A percentile compares a stretch with the other conserved stretches of the same genome.
Evolutionary conservation across 2,797 vertebrate species (phyloP).

Genomic region (Poecilia gillii): DNA sequence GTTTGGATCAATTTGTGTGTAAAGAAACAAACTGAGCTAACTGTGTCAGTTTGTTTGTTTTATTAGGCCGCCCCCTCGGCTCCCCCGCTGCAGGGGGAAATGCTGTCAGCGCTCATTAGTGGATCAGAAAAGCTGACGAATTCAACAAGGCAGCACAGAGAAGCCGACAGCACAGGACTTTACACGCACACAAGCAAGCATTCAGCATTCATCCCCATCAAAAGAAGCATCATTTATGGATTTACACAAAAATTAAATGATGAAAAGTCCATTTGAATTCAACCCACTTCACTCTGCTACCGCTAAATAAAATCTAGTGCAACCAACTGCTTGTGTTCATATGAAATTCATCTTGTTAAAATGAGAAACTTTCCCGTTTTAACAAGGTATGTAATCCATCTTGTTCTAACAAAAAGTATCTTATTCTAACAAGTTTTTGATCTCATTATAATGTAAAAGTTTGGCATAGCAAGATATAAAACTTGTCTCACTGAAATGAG

Average conservation of each 20-base stretch:
- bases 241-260: not conserved
- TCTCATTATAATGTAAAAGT: no score
- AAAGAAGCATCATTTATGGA: not conserved
- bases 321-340: not conserved
- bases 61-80: slow-evolving; percentile 43
- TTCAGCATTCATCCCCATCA: not conserved
- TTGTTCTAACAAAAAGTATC: not conserved
- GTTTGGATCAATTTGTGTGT: slow-evolving; percentile 28
- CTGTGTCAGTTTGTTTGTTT: slow-evolving; percentile 11
- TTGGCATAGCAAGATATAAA: no score
- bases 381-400: not conserved
- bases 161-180: not conserved
- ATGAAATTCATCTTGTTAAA: not conserved
- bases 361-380: not conserved
- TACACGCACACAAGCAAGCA: slow-evolving; percentile 8
- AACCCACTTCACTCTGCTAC: not conserved
- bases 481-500: no score
- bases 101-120: slow-evolving; percentile 83
- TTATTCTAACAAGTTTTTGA: no score
- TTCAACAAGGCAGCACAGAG: slow-evolving; percentile 61
- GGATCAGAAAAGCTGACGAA: slow-evolving; percentile 77
- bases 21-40: slow-evolving; percentile 8
- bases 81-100: slow-evolving; percentile 31
- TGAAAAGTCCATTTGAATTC: not conserved
- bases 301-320: not conserved